Evolutionary conservation across 1,140 invertebrate genomes (phyloP).

Genomic region (Tenebrio molitor): DNA sequence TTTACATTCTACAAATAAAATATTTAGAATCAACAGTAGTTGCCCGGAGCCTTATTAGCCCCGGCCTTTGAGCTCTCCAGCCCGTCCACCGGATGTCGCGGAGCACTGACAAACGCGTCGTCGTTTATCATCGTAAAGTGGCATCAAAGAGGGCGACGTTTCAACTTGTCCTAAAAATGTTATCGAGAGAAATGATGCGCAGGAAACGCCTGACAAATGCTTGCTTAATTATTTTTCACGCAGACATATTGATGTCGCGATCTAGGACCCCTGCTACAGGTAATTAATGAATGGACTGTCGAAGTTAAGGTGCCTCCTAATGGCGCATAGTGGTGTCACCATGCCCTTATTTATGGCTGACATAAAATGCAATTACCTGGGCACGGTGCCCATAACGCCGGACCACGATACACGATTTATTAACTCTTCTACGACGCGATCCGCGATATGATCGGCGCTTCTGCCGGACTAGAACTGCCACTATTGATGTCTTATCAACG

Average conservation of each 20-base stretch:
- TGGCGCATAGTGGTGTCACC: conserved; percentile 59
- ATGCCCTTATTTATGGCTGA: conserved; percentile 58
- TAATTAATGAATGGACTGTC: conserved; percentile 60
- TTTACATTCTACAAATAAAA: conserved; percentile 55
- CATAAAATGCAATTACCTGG: conserved; percentile 61
- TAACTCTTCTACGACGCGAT: conserved; percentile 45
- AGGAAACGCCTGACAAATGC: conserved; percentile 62
- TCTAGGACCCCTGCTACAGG: conserved; percentile 29
- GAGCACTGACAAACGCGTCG: conserved; percentile 58
- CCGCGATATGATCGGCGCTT: conserved; percentile 13
- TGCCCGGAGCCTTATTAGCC: conserved; percentile 47
- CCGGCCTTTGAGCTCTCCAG: conserved; percentile 27
- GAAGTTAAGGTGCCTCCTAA: conserved; percentile 59
- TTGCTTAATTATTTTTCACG: conserved; percentile 64
- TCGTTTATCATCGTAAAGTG: conserved; percentile 60
- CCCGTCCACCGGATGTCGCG: conserved; percentile 57
- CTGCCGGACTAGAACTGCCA: background rate
- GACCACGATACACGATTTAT: conserved; percentile 55
- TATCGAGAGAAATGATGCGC: conserved; percentile 58
- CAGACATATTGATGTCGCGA: conserved; percentile 61
- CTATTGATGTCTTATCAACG: background rate
- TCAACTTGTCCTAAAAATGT: conserved; percentile 58
- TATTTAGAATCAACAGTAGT: conserved; percentile 53
- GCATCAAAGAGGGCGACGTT: conserved; percentile 60
- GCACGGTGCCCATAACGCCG: conserved; percentile 52